Conservation (phyloP, 2,888 invertebrate genomes). For the Oscheius onirici region DNA sequence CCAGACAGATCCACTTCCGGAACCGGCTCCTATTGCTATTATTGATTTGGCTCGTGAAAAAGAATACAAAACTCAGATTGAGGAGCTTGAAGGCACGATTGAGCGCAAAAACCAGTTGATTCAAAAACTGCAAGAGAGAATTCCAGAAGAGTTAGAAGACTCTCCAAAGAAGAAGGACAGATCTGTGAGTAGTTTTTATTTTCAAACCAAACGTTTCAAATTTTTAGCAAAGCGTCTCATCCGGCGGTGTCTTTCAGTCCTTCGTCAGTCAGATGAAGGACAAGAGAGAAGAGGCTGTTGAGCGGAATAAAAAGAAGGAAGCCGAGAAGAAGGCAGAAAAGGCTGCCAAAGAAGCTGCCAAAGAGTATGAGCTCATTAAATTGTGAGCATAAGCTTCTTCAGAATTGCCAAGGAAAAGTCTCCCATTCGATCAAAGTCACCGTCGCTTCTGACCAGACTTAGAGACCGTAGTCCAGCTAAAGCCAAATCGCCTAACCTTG, state of each 20-base stretch:
- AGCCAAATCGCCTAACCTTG: slow-evolving; percentile 54
- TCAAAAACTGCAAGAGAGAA: slow-evolving; percentile 50
- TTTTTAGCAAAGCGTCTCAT: slow-evolving; percentile 49
- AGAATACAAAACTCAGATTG: slow-evolving; percentile 41
- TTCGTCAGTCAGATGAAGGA: slow-evolving; percentile 59
- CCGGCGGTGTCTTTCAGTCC: slow-evolving; percentile 56
- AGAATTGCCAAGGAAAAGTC: slow-evolving; percentile 55
- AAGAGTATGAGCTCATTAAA: slow-evolving; percentile 37
- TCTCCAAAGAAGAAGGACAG: slow-evolving; percentile 49
- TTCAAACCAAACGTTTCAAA: too few species aligned
- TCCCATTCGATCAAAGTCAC: slow-evolving; percentile 57
- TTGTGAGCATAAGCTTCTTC: slow-evolving; percentile 2
- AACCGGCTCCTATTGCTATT: slow-evolving; percentile 35
- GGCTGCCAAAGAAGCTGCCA: slow-evolving; percentile 54
- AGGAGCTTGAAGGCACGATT: slow-evolving; percentile 51
- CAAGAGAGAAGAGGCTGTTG: slow-evolving; percentile 50
- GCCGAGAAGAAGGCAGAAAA: slow-evolving; percentile 55
- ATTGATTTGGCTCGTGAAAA: slow-evolving; percentile 43
- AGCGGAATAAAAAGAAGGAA: slow-evolving; percentile 52
- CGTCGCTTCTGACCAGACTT: slow-evolving; percentile 60
- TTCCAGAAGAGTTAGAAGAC: slow-evolving; percentile 46
- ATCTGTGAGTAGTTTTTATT: slow-evolving; percentile 42
- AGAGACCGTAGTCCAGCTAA: slow-evolving; percentile 67
- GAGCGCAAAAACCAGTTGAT: slow-evolving; percentile 49
- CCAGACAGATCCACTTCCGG: slow-evolving; percentile 35